Conservation (phyloP, 2,113 vertebrate genomes). For the Cephalopholis sonnerati region DNA sequence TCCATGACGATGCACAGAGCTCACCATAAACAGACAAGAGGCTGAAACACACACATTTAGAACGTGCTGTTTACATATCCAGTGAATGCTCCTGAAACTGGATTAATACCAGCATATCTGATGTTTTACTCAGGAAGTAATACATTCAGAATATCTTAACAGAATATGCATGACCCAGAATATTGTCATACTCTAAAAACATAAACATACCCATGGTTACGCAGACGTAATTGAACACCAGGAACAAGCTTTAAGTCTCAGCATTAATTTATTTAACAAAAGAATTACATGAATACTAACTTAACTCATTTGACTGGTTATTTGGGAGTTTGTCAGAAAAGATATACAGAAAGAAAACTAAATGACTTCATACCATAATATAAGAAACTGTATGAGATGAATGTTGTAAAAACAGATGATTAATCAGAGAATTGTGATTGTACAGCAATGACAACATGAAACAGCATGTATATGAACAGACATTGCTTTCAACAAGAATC, state of each 20-base stretch:
- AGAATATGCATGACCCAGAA: too few relatives aligned
- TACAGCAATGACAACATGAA: conserved; percentile 56
- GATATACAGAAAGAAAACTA: conserved; percentile 42
- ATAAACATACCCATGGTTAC: too few relatives aligned
- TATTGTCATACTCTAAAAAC: too few relatives aligned
- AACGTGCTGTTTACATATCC: too few relatives aligned
- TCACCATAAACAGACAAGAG: too few relatives aligned
- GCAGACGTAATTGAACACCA: background rate
- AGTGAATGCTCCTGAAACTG: too few relatives aligned
- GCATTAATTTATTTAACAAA: conserved; percentile 56
- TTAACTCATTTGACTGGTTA: conserved; percentile 45
- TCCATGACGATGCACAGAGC: too few relatives aligned
- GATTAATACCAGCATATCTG: too few relatives aligned
- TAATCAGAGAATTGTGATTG: conserved; percentile 58
- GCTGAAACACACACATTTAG: too few relatives aligned
- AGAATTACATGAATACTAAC: conserved; percentile 70
- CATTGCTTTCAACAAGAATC: background rate
- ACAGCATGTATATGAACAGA: background rate
- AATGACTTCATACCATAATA: conserved; percentile 42
- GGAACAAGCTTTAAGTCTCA: conserved; percentile 3
- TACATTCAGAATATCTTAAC: too few relatives aligned
- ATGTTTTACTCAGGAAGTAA: too few relatives aligned
- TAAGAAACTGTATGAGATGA: conserved; percentile 65
- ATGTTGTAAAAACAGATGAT: conserved; percentile 38
- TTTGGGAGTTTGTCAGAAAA: conserved; percentile 56